Evolutionary conservation across 1,140 invertebrate genomes (phyloP).

Genomic region (Drosophila persimilis): DNA sequence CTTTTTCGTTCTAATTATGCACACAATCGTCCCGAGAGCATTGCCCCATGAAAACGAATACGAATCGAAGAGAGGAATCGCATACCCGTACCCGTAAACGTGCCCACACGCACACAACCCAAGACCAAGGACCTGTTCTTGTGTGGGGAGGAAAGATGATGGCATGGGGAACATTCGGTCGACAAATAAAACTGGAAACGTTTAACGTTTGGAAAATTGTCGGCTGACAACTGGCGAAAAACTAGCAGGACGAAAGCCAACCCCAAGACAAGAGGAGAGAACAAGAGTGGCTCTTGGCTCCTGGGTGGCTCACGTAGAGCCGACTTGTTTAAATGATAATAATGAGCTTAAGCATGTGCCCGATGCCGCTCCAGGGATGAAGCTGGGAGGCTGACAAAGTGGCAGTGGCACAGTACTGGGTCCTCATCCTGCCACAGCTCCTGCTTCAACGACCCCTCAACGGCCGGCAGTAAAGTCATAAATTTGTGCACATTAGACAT

Average conservation of each 20-base stretch:
- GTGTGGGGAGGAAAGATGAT: too few relatives aligned
- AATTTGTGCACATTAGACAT: slow-evolving; percentile 83
- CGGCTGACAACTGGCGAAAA: slow-evolving; percentile 23
- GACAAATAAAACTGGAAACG: slow-evolving; percentile 66
- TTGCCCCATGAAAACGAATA: slow-evolving; percentile 41
- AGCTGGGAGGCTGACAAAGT: slow-evolving; percentile 57
- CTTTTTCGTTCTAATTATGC: slow-evolving; percentile 73
- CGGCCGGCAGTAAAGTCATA: slow-evolving; percentile 74
- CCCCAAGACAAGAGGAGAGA: slow-evolving; percentile 34
- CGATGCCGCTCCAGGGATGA: slow-evolving; percentile 38
- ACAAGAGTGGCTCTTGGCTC: slow-evolving; percentile 39
- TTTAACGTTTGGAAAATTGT: slow-evolving; percentile 57
- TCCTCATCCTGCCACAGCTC: slow-evolving; percentile 1
- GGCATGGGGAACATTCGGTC: too few relatives aligned
- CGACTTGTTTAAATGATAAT: slow-evolving; percentile 80
- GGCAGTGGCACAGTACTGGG: slow-evolving; percentile 59
- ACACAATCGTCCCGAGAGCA: slow-evolving; percentile 75
- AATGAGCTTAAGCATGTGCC: slow-evolving; percentile 81
- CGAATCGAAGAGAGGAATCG: slow-evolving; percentile 49
- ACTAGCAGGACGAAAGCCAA: slow-evolving; percentile 49
- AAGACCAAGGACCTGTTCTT: neutral
- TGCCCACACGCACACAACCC: slow-evolving; percentile 1
- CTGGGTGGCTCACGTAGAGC: slow-evolving; percentile 55
- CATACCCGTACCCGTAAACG: slow-evolving; percentile 1
- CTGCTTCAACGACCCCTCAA: slow-evolving; percentile 31